phyloP scores from a whole-genome alignment of 2,797 vertebrate genomes.

The Amblyopsis hoosieri region DNA sequence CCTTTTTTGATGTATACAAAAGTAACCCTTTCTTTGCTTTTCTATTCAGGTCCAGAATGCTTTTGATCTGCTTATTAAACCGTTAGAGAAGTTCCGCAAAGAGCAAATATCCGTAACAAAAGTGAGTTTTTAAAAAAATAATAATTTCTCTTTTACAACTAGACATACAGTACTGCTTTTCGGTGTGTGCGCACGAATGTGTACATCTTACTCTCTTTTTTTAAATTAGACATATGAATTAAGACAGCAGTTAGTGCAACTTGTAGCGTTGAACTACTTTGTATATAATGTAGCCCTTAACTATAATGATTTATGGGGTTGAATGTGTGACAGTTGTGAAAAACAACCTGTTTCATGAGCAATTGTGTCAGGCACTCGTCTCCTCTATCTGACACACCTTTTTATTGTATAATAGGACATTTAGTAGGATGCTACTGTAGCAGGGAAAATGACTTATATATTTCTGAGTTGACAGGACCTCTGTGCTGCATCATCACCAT shows the following conservation, averaged over 20 bases:
- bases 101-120: constrained; percentile 95
- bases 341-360: constrained; percentile 3
- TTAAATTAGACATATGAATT: no score
- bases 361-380: not conserved
- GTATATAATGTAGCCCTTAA: no score
- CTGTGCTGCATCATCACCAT: not conserved
- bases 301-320: not conserved
- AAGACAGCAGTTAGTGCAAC: no score
- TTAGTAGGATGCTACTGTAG: not conserved
- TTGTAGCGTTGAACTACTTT: no score
- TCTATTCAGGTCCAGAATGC: constrained; percentile 90
- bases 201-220: not conserved
- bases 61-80: constrained; percentile 94
- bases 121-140: constrained; percentile 70
- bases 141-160: not conserved
- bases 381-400: not conserved
- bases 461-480: not conserved
- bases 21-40: constrained; percentile 24
- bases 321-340: not conserved
- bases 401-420: not conserved
- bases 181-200: constrained; percentile 3
- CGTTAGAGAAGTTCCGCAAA: constrained; percentile 94
- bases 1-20: not conserved
- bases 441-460: not conserved
- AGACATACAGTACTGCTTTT: not conserved